Base-by-base conservation (phyloP, 2,797 vertebrate genomes). In the Acanthurus lineatus region DNA sequence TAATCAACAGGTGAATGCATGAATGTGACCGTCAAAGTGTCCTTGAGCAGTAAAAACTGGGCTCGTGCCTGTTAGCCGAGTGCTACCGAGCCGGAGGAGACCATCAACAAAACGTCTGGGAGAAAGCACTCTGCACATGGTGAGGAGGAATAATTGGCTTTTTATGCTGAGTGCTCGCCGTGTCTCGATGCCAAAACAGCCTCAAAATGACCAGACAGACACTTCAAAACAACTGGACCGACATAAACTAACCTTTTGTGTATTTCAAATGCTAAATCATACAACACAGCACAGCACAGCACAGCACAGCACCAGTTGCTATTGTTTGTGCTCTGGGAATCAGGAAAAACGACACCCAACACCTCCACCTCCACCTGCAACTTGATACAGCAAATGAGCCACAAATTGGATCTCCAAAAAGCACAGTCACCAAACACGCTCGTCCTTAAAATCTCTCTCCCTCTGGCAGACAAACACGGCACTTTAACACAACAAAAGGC, bases 1-100 rank as follows among this genome's bases (percentile, higher is more conserved):
- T 22, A n/a, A 69, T 73, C 53, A 73, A 66, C 42, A 78, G 60
- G 69, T 74, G 49, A 70, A 28, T 8, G 32, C 54, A 66, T 47
- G 22, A 42, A 5, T 0, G 10, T 52, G 48, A 65, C 8, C 28
- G 48, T 63, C 78, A 70, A 9, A 51, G 62, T 73, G 53, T 69
- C 69, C 62, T 81, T 78, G 68, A 64, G 54, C 9, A 19, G 66
- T 25, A 25, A 25, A 44, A 51, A 28, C 44, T 45, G 52, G 25
- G 47, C 54, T 32, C 0, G 3, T 11, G 35, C 8, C 38, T 22
- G 14, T 20, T 68, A 22, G 19, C 67, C n/a, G 20, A 8, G 42
- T 40, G 57, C 9, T 16, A 22, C 19, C 16, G 38, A 65, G 49
- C 56, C 38, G 32, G 15, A 57, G n/a, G 12, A 63, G 9, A 40